Evolutionary conservation across 2,888 invertebrate genomes (phyloP), one percentile per base, ranked within the genome.

Genomic region (Pachliopta kotzebuea): DNA sequence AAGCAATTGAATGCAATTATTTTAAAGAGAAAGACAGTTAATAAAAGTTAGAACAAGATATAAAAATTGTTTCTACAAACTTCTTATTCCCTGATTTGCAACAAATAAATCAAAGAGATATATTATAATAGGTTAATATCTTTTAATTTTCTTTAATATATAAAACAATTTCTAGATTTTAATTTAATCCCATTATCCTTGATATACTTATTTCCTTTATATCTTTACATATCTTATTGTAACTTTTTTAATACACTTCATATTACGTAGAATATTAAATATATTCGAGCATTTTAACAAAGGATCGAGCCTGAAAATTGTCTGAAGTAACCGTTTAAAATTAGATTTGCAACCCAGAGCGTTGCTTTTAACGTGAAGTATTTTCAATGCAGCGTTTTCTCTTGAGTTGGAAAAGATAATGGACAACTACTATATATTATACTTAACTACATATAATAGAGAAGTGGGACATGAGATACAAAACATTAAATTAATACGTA

Each of bases 301-400:
- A 53, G 37, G 37, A 37, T 37, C 31, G 52, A 31, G 60, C 37
- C 37, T 31, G 52, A 29, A 60, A 53, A 60, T 31, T 23, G 23
- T 21, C 60, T 21, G 23, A 37, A 31, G 60, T 60, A 60, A 60
- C 31, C 31, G 52, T 52, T 53, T 52, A n/a, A 60, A 60, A 60
- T 60, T 60, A 60, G 52, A 60, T 60, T 60, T 60, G 29, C 52
- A 60, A 60, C 50, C 3, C 23, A 20, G 52, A 59, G 59, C 50
- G 50, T 37, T 60, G 60, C 60, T 53, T 60, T 60, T 53, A 60
- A 52, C 52, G 52, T 53, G 21, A 60, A 53, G 52, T 60, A 60
- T 53, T 53, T 59, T 60, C 52, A 52, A 60, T 60, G 60, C 52
- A 60, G 31, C 31, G 4, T 37, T 59, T 29, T 53, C 37, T 60